A percentile compares a stretch with the other conserved stretches of the same genome.
Evolutionary conservation across 2,888 invertebrate genomes (phyloP).

Genomic region (Tachina fera): DNA sequence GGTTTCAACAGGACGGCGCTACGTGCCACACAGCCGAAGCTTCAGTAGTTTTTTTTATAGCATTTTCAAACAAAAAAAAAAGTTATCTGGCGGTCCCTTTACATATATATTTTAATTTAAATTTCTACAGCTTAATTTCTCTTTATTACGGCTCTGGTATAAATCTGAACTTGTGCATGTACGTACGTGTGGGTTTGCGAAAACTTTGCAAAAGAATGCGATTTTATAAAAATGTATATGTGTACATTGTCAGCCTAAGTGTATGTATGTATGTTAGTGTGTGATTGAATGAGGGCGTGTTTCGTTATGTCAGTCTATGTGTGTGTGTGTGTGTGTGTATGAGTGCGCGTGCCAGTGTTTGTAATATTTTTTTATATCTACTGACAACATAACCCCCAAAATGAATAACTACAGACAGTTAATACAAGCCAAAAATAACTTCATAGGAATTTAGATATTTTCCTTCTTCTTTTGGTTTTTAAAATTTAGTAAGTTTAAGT

Average conservation of each 20-base stretch:
- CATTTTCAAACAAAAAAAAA: no score
- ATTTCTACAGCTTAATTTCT: not conserved
- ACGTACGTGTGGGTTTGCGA: not conserved
- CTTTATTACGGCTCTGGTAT: not conserved
- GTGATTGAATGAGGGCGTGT: not conserved
- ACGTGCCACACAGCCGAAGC: no score
- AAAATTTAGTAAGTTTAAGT: conserved; percentile 39
- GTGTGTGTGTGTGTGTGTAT: not conserved
- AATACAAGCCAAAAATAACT: conserved; percentile 51
- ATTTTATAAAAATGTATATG: not conserved
- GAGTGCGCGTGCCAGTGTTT: no score
- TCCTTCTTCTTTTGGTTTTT: conserved; percentile 32
- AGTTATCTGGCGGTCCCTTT: no score
- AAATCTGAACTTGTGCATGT: not conserved
- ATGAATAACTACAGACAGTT: conserved; percentile 29
- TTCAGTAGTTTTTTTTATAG: no score
- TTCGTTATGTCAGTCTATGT: not conserved
- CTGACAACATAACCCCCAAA: conserved; percentile 22
- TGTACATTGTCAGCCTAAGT: not conserved
- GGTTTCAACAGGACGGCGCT: no score
- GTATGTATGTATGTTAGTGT: not conserved
- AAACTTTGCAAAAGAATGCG: conserved; percentile 16
- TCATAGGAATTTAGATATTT: conserved; percentile 48
- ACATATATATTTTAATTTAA: no score
- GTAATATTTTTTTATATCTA: not conserved